A percentile compares a stretch with the other conserved stretches of the same genome.
These are phyloP conservation scores for Acleris literana DNA, from an alignment of 2,888 invertebrate genomes.

Conservation along the genomic window DNA sequence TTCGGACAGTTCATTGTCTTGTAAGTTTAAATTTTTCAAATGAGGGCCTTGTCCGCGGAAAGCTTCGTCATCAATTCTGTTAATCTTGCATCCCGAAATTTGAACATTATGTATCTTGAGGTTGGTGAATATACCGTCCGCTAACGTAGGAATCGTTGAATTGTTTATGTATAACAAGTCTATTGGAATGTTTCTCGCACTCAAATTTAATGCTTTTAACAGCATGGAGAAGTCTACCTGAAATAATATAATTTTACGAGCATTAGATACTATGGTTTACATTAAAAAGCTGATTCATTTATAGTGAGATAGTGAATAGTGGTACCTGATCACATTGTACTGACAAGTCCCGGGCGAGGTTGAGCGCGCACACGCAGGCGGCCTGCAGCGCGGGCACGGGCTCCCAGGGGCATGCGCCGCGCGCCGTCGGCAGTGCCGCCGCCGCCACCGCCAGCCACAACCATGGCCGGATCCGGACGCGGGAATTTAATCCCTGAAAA, in stretches of 20 bases:
- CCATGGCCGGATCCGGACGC: constrained; percentile 48
- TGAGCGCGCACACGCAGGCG: constrained; percentile 94
- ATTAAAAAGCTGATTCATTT: background rate
- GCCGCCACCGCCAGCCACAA: constrained; percentile 51
- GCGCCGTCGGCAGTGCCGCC: constrained; percentile 50
- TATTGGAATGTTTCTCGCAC: constrained; percentile 86
- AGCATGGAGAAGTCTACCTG: constrained; percentile 90
- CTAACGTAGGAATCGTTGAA: constrained; percentile 88
- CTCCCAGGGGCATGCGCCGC: constrained; percentile 94
- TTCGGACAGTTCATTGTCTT: constrained; percentile 91
- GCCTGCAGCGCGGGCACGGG: constrained; percentile 89
- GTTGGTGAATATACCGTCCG: constrained; percentile 87
- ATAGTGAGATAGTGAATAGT: background rate
- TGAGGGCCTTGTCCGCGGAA: constrained; percentile 92
- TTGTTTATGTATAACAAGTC: constrained; percentile 95
- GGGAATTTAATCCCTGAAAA: constrained; percentile 55
- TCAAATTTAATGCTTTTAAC: constrained; percentile 88
- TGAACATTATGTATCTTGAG: constrained; percentile 92
- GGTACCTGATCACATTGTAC: constrained; percentile 93
- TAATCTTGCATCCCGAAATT: constrained; percentile 91
- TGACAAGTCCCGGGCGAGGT: constrained; percentile 92
- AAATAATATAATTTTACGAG: constrained; percentile 38
- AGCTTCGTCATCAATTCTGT: constrained; percentile 87
- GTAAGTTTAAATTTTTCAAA: constrained; percentile 92
- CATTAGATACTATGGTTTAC: background rate